A percentile compares a stretch with the other conserved stretches of the same genome.
Conservation (phyloP, 2,888 invertebrate species). For the Bellardia pandia region DNA sequence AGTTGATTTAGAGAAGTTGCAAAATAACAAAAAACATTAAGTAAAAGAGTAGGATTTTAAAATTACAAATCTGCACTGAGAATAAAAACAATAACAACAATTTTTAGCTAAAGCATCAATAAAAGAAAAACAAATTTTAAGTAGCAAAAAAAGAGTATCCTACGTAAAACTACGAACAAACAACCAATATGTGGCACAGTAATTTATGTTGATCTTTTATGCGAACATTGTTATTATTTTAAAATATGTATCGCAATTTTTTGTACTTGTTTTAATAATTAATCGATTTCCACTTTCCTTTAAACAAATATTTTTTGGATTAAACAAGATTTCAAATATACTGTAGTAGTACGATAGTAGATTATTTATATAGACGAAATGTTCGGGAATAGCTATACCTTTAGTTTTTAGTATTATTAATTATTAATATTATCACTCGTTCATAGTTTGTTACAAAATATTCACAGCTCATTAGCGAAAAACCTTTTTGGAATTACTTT, state of each 20-base stretch:
- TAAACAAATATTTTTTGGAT: background rate
- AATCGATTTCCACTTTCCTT: background rate
- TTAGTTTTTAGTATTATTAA: too few relatives aligned
- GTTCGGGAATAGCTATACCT: too few relatives aligned
- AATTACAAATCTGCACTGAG: constrained; percentile 41
- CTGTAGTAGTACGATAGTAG: too few relatives aligned
- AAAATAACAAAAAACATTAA: constrained; percentile 1
- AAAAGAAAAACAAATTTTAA: constrained; percentile 23
- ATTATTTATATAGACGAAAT: too few relatives aligned
- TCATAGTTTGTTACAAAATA: too few relatives aligned
- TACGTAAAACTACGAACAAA: background rate
- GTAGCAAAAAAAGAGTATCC: constrained; percentile 10
- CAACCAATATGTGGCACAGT: constrained; percentile 18
- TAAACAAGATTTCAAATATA: too few relatives aligned
- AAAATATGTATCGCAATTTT: background rate
- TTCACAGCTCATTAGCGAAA: too few relatives aligned
- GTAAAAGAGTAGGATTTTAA: constrained; percentile 46
- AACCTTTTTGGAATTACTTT: too few relatives aligned
- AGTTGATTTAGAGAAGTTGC: constrained; percentile 35
- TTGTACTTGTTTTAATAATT: background rate
- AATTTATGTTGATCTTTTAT: background rate
- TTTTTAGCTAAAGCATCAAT: constrained; percentile 6
- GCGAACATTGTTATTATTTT: background rate
- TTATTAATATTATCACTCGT: too few relatives aligned
- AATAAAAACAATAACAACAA: constrained; percentile 20